These are phyloP conservation scores for Hirudinaria manillensis DNA, from an alignment of 2,888 invertebrate genomes.

Conservation along the genomic window DNA sequence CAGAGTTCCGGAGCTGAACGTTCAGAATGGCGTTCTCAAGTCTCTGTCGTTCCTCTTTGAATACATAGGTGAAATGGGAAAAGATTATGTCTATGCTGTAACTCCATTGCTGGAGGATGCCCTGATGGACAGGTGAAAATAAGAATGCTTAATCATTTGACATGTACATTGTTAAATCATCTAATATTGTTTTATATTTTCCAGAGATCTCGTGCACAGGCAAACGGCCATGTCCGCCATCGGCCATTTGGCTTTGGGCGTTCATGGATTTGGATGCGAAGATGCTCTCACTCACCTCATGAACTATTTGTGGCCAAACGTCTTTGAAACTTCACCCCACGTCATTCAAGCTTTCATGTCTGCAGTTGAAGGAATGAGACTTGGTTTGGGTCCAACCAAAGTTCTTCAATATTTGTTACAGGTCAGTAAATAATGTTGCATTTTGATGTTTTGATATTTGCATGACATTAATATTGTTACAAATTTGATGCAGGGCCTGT, in stretches of 20 bases:
- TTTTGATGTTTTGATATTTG: background rate
- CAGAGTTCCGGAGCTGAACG: slow-evolving; percentile 94
- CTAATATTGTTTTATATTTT: slow-evolving; percentile 36
- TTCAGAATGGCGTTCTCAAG: slow-evolving; percentile 97
- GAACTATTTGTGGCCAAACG: slow-evolving; percentile 99
- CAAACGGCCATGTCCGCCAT: slow-evolving; percentile 99
- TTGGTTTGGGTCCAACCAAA: slow-evolving; percentile 90
- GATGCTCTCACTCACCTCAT: slow-evolving; percentile 92
- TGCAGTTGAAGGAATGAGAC: slow-evolving; percentile 91
- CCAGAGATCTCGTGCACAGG: slow-evolving; percentile 88
- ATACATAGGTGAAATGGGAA: slow-evolving; percentile 99
- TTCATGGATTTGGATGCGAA: slow-evolving; percentile 96
- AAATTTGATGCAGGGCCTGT: slow-evolving; percentile 70
- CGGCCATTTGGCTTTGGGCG: slow-evolving; percentile 96
- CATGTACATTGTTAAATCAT: background rate
- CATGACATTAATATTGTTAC: too few relatives aligned
- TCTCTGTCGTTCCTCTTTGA: slow-evolving; percentile 96
- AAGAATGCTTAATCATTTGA: too few relatives aligned
- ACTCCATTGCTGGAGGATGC: slow-evolving; percentile 95
- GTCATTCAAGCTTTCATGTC: slow-evolving; percentile 99
- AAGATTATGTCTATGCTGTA: slow-evolving; percentile 98
- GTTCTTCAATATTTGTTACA: slow-evolving; percentile 92
- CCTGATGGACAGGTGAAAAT: slow-evolving; percentile 79
- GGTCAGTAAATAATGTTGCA: slow-evolving; percentile 60
- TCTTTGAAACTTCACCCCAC: slow-evolving; percentile 98